Percentiles rank a stretch among this genome's conserved stretches.
These are phyloP conservation scores for Pseudomyrmex gracilis DNA, from an alignment of 1,140 invertebrate species.

Conservation along the genomic window DNA sequence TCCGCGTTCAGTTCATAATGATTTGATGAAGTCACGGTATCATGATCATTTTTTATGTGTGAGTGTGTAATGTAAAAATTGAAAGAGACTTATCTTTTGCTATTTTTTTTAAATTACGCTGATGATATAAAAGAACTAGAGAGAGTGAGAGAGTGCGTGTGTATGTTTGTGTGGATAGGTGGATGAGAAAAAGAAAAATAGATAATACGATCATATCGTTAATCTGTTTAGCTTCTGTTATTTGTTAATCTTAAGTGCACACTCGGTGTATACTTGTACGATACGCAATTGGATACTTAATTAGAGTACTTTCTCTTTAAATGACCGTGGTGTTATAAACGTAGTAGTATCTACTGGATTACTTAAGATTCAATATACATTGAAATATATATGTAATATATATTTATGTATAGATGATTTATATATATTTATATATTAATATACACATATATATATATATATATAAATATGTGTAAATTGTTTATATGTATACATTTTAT, in stretches of 20 bases:
- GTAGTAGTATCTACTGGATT: constrained; percentile 58
- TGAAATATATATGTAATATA: no score
- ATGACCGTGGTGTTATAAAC: constrained; percentile 58
- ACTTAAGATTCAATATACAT: constrained; percentile 22
- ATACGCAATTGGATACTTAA: constrained; percentile 70
- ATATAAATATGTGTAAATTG: no score
- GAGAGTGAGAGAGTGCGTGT: not conserved
- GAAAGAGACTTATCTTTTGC: constrained; percentile 42
- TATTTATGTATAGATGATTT: no score
- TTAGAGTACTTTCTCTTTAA: constrained; percentile 40
- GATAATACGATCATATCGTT: constrained; percentile 29
- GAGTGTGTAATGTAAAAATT: not conserved
- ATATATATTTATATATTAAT: no score
- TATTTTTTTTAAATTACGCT: constrained; percentile 71
- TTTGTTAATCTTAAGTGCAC: constrained; percentile 66
- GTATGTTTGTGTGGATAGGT: no score
- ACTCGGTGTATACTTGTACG: constrained; percentile 70
- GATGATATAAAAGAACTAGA: not conserved
- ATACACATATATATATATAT: no score
- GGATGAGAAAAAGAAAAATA: not conserved
- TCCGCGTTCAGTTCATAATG: constrained; percentile 79
- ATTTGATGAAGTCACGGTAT: constrained; percentile 27
- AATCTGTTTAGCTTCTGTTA: constrained; percentile 58
- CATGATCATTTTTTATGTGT: not conserved
- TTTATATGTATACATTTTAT: no score